These are phyloP conservation scores for Seriola rivoliana DNA, from an alignment of 2,113 vertebrate species.

Conservation along the genomic window DNA sequence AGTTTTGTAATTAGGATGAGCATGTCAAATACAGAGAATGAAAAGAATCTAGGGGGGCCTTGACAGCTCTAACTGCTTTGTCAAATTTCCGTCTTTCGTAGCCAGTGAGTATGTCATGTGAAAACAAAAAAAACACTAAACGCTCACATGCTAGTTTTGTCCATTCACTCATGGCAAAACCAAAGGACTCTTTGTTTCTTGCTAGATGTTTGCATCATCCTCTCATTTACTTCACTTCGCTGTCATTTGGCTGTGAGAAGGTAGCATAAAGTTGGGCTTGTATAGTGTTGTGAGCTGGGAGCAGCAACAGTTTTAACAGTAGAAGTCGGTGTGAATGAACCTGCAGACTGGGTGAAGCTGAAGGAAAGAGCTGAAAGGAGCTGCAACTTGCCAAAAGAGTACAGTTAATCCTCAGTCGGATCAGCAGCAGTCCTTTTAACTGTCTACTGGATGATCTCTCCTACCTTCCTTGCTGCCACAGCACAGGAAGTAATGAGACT, in stretches of 20 bases:
- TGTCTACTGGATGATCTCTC: constrained; percentile 15
- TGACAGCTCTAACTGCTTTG: too few relatives aligned
- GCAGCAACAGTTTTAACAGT: neutral
- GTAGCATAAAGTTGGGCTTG: neutral
- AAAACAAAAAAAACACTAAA: neutral
- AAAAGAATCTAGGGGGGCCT: too few relatives aligned
- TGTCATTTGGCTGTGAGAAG: neutral
- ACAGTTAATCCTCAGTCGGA: constrained; percentile 17
- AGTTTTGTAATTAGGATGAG: too few relatives aligned
- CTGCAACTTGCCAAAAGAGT: constrained; percentile 11
- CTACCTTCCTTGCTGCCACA: constrained; percentile 35
- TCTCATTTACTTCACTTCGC: neutral
- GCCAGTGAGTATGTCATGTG: neutral
- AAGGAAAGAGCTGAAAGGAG: neutral
- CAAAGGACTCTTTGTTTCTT: too few relatives aligned
- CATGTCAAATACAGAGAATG: too few relatives aligned
- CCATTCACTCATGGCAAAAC: too few relatives aligned
- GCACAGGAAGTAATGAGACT: constrained; percentile 68
- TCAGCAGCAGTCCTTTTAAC: constrained; percentile 18
- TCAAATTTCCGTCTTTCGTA: too few relatives aligned
- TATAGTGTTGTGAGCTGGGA: neutral
- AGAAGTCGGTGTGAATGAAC: neutral
- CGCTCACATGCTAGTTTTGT: too few relatives aligned
- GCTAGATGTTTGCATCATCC: neutral
- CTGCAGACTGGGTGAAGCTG: neutral